Evolutionary conservation across 1,140 invertebrate genomes (phyloP).

Genomic region (Drosophila lacertosa): DNA sequence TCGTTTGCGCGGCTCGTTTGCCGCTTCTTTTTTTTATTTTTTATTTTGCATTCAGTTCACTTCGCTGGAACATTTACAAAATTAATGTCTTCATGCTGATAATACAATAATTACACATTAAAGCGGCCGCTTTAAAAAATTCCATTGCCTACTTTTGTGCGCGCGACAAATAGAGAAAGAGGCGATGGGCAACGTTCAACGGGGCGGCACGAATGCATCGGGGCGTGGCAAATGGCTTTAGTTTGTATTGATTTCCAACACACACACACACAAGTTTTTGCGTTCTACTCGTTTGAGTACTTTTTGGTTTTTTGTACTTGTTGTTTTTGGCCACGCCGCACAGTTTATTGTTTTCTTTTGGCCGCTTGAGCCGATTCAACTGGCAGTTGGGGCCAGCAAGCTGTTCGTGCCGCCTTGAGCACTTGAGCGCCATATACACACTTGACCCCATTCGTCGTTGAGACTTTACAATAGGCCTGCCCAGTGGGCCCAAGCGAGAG

Average conservation of each 20-base stretch:
- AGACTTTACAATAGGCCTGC: slow-evolving; percentile 65
- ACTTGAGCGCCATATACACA: slow-evolving; percentile 72
- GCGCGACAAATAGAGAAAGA: no score
- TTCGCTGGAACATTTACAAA: background rate
- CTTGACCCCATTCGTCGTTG: slow-evolving; percentile 66
- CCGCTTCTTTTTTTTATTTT: no score
- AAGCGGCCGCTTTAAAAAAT: slow-evolving; percentile 19
- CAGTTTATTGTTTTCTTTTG: slow-evolving; percentile 78
- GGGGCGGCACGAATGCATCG: slow-evolving; percentile 41
- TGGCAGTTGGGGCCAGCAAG: slow-evolving; percentile 11
- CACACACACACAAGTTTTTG: slow-evolving; percentile 37
- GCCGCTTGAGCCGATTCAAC: slow-evolving; percentile 30
- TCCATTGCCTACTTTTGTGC: slow-evolving; percentile 55
- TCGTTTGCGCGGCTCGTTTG: slow-evolving; percentile 1
- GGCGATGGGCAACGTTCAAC: slow-evolving; percentile 26
- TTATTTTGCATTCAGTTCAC: slow-evolving; percentile 4
- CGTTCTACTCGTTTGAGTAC: slow-evolving; percentile 6
- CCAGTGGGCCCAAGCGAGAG: slow-evolving; percentile 1
- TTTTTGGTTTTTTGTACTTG: slow-evolving; percentile 34
- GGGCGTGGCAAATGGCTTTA: slow-evolving; percentile 51
- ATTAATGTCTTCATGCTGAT: slow-evolving; percentile 34
- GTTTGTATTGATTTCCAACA: slow-evolving; percentile 66
- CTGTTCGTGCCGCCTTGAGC: slow-evolving; percentile 57
- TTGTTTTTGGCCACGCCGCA: slow-evolving; percentile 49
- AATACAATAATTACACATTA: slow-evolving; percentile 22